Evolutionary conservation across 1,140 invertebrate species (phyloP).

Genomic region (Linepithema humile): DNA sequence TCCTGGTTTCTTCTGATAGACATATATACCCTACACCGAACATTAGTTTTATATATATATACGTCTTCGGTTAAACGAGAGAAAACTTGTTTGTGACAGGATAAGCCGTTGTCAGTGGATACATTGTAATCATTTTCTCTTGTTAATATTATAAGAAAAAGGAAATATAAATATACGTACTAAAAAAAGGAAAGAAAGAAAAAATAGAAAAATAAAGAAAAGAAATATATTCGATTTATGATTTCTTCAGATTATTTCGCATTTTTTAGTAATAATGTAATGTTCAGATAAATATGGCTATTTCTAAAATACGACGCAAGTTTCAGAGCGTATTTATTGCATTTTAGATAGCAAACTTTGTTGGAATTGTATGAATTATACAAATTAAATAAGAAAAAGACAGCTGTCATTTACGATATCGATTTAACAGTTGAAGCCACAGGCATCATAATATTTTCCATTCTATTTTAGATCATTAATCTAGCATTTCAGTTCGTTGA

Average conservation of each 20-base stretch:
- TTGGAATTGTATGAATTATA: neutral
- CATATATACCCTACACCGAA: neutral
- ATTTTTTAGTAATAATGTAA: neutral
- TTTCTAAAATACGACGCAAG: neutral
- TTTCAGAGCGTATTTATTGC: neutral
- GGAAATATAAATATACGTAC: no score
- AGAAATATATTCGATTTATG: neutral
- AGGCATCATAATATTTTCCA: neutral
- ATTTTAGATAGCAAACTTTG: no score
- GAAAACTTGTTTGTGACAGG: neutral
- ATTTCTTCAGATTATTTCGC: constrained; percentile 2
- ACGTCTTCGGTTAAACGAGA: neutral
- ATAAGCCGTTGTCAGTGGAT: neutral
- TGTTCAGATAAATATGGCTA: neutral
- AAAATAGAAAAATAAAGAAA: no score
- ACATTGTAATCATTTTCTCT: neutral
- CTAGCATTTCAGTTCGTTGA: constrained; percentile 12
- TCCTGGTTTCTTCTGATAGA: constrained; percentile 7
- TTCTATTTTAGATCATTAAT: constrained; percentile 38
- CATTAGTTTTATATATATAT: neutral
- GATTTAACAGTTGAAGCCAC: constrained; percentile 9
- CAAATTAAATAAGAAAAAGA: neutral
- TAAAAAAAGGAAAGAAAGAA: no score
- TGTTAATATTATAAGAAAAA: no score
- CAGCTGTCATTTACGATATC: neutral